phyloP scores from a whole-genome alignment of 2,888 invertebrate species.

The Tetramorium bicarinatum region DNA sequence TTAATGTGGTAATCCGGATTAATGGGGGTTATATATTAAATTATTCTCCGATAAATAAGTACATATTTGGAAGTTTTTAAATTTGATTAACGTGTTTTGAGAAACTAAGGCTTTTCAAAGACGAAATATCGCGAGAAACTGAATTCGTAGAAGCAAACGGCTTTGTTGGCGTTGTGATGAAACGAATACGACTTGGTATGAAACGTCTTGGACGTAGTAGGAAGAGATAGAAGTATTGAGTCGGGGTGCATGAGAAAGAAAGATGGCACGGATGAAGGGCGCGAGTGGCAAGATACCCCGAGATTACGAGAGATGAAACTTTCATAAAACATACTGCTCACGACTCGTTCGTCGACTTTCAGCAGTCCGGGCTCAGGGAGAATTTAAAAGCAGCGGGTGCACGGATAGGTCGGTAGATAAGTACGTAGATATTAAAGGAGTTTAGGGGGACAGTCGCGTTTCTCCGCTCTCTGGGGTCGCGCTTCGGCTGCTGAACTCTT shows the following conservation, averaged over 20 bases:
- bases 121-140: slow-evolving; percentile 1
- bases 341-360: slow-evolving; percentile 69
- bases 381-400: slow-evolving; percentile 71
- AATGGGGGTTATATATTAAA: neutral
- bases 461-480: slow-evolving; percentile 42
- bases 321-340: slow-evolving; percentile 79
- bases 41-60: neutral
- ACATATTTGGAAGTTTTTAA: neutral
- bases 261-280: slow-evolving; percentile 5
- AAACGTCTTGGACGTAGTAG: neutral
- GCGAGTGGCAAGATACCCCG: slow-evolving; percentile 66
- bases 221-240: slow-evolving; percentile 9
- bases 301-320: slow-evolving; percentile 82
- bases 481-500: slow-evolving; percentile 55
- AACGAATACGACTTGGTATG: neutral
- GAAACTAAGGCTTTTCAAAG: neutral
- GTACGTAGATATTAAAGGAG: slow-evolving; percentile 74
- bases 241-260: slow-evolving; percentile 6
- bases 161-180: slow-evolving; percentile 6
- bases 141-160: slow-evolving; percentile 15
- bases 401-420: slow-evolving; percentile 60
- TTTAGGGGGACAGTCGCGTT: slow-evolving; percentile 61
- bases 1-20: neutral
- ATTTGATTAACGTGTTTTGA: neutral
- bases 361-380: slow-evolving; percentile 66